These are phyloP conservation scores for Sceloporus tristichus DNA, from an alignment of 2,113 vertebrate genomes.

Conservation along the genomic window DNA sequence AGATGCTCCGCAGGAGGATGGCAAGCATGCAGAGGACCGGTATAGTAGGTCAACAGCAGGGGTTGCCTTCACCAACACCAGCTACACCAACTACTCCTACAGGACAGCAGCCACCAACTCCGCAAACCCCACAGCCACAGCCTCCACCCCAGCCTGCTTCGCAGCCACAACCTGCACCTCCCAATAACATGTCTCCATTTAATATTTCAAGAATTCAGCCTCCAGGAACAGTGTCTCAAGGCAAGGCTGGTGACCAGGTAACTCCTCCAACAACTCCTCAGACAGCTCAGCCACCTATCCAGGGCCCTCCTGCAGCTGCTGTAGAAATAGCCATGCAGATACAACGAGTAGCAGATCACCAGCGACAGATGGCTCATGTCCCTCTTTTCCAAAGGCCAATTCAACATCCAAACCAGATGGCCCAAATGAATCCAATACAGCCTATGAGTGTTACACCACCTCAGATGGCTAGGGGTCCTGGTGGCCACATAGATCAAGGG, in stretches of 20 bases:
- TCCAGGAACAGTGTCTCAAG: slow-evolving; percentile 79
- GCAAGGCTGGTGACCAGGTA: slow-evolving; percentile 82
- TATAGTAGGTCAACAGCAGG: slow-evolving; percentile 83
- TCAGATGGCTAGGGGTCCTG: slow-evolving; percentile 81
- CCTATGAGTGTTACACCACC: slow-evolving; percentile 88
- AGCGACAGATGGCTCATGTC: slow-evolving; percentile 94
- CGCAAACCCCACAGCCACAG: slow-evolving; percentile 90
- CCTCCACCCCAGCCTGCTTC: slow-evolving; percentile 77
- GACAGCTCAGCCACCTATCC: slow-evolving; percentile 73
- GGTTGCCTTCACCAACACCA: slow-evolving; percentile 91
- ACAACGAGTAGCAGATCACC: slow-evolving; percentile 93
- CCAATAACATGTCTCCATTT: slow-evolving; percentile 79
- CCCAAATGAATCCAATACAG: slow-evolving; percentile 83
- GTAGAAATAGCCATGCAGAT: slow-evolving; percentile 99
- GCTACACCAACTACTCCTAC: slow-evolving; percentile 89
- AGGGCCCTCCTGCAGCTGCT: slow-evolving; percentile 94
- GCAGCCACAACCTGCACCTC: slow-evolving; percentile 80
- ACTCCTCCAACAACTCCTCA: slow-evolving; percentile 82
- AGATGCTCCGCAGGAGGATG: slow-evolving; percentile 96
- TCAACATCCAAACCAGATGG: slow-evolving; percentile 83
- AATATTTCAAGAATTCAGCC: slow-evolving; percentile 79
- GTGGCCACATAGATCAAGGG: slow-evolving; percentile 80
- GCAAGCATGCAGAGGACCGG: slow-evolving; percentile 95
- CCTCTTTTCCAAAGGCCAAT: slow-evolving; percentile 91
- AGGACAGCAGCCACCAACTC: slow-evolving; percentile 90